A percentile compares a stretch with the other conserved stretches of the same genome.
phyloP scores from a whole-genome alignment of 2,113 vertebrate species.

The Lepisosteus oculatus region DNA sequence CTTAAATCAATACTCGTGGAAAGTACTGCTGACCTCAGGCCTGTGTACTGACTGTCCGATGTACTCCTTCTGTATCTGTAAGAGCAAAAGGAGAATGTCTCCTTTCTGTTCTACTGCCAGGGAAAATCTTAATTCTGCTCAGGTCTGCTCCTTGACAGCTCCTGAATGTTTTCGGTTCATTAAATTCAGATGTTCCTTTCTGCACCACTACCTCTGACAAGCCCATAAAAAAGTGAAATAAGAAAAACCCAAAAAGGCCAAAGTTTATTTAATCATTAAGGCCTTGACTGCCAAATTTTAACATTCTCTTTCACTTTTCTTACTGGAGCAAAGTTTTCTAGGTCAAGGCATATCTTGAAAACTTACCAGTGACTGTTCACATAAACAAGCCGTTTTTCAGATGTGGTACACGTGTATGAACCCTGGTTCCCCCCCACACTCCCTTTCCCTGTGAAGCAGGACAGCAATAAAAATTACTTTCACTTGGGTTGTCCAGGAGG shows the following conservation, averaged over 20 bases:
- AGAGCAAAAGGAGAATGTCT: no score
- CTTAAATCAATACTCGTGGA: no score
- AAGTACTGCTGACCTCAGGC: no score
- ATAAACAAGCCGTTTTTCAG: background rate
- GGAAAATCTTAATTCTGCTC: conserved; percentile 10
- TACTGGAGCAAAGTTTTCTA: background rate
- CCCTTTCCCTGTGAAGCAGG: conserved; percentile 1
- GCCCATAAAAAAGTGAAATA: conserved; percentile 6
- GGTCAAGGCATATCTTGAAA: background rate
- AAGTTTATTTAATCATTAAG: conserved; percentile 15
- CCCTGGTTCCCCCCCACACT: background rate
- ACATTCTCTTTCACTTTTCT: background rate
- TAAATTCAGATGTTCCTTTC: conserved; percentile 17
- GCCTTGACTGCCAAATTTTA: background rate
- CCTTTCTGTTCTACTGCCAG: background rate
- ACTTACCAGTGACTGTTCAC: background rate
- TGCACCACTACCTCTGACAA: conserved; percentile 15
- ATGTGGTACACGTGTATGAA: background rate
- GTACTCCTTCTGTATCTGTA: no score
- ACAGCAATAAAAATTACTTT: conserved; percentile 3
- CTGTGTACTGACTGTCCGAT: no score
- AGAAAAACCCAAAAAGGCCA: conserved; percentile 11
- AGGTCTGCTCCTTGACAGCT: background rate
- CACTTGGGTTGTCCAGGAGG: background rate
- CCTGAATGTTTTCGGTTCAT: conserved; percentile 17